Evolutionary conservation across 35 echinoderm and acorn worm genomes (phyloP), one percentile per base, ranked within the genome.

Genomic region (Hemicentrotus pulcherrimus): DNA sequence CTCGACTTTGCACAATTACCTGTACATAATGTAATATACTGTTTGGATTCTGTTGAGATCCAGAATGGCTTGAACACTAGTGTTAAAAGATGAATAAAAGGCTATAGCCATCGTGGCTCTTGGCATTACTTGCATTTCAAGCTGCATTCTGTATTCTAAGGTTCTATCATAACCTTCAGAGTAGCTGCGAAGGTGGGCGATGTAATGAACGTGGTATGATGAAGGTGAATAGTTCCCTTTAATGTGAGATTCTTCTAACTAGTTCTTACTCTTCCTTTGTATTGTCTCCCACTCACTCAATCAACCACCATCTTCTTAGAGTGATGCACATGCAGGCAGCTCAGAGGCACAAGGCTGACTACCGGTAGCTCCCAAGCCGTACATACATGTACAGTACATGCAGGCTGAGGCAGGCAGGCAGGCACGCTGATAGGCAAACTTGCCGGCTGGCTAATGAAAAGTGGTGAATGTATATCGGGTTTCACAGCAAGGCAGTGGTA

Each of bases 391-490:
- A 14, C 11, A 14, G 16, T 16, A 59, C 52, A 16, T 11, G 52
- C 10, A 59, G 52, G 52, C 1, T 5, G 16, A 59, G 52, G 52
- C 52, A 11, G 16, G 52, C 16, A 59, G 52, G 4, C 65, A 78
- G 65, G 22, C 52, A 14, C 52, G 16, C 52, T 59, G 52, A 59
- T 59, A 59, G 52, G 52, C 52, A 59, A 78, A 22, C 65, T 78
- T 78, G 65, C 65, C 28, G 65, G 65, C 65, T 78, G 65, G 65
- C 65, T 78, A 78, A 78, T 78, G 65, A 78, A 78, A 78, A 78
- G 65, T 78, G 65, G 65, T 78, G 65, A 78, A 78, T 78, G 7
- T 78, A n/a, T 78, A 78, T 78, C 65, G 9, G 65, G 65, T 78
- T 78, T 78, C 65, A 78, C 65, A 78, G 65, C 65, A 78, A 28